Conservation (phyloP, 1,140 invertebrate species). For the Drosophila paulistorum region DNA sequence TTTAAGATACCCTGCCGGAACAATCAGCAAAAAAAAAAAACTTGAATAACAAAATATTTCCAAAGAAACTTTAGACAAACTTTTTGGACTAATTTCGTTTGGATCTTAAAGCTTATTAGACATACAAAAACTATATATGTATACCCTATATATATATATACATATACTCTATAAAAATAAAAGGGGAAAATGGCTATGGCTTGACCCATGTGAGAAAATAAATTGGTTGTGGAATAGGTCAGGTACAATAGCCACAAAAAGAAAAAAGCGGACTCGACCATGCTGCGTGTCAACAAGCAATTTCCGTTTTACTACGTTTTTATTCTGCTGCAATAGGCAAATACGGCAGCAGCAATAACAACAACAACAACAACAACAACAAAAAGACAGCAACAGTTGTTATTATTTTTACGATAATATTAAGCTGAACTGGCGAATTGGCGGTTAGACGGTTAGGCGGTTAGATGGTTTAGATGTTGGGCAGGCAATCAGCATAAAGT, state of each 20-base stretch:
- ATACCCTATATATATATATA: not conserved
- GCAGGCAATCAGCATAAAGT: conserved; percentile 77
- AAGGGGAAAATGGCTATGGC: conserved; percentile 26
- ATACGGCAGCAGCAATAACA: not conserved
- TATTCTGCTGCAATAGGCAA: conserved; percentile 43
- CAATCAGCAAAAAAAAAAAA: not conserved
- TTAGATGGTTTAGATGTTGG: conserved; percentile 4
- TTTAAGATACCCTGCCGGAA: not conserved
- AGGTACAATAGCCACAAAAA: conserved; percentile 28
- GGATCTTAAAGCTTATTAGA: too few species aligned
- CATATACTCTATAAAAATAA: not conserved
- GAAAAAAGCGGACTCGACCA: conserved; percentile 9
- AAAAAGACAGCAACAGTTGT: conserved; percentile 63
- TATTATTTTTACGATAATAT: conserved; percentile 76
- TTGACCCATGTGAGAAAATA: conserved; percentile 65
- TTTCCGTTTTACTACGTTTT: conserved; percentile 58
- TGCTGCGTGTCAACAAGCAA: conserved; percentile 77
- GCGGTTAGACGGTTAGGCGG: not conserved
- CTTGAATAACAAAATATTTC: too few species aligned
- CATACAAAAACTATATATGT: too few species aligned
- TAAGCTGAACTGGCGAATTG: conserved; percentile 52
- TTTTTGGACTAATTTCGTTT: not conserved
- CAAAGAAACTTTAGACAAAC: too few species aligned
- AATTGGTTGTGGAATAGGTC: conserved; percentile 73
- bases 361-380: conserved; percentile 27